Evolutionary conservation across 2,113 vertebrate species (phyloP), one percentile per base, ranked within the genome.

Genomic region (Strix aluco): DNA sequence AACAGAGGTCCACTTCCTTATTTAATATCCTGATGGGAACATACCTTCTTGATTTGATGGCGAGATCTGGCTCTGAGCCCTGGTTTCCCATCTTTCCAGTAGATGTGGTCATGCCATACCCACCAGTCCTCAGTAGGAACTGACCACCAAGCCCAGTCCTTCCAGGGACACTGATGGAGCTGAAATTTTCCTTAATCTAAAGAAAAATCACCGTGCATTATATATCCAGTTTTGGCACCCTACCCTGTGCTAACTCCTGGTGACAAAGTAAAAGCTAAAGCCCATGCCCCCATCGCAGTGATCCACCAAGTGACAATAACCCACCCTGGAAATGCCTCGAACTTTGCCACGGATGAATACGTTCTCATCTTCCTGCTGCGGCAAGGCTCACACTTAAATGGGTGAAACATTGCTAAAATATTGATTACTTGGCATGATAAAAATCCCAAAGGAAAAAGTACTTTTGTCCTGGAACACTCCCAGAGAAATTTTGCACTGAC

Each of bases 391-490:
- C 15, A 7, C 49, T 77, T 42, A 82, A 47, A 71, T 89, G 77
- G 94, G 92, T 78, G 86, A 97, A 70, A 51, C 73, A 13, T 52
- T 54, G 72, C 81, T 96, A 34, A 95, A 96, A 92, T 93, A 93
- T 89, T 54, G 83, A 93, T 94, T 92, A 15, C 47, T 47, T 80
- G 81, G 80, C 58, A 63, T 13, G 51, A 69, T 19, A 63, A 70
- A 63, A 79, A 78, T n/a, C 90, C 80, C 38, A 0, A 32, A 61
- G 93, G 93, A 86, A 62, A 74, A 40, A 69, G 55, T 14, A 38
- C 86, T 95, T 93, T 93, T 81, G 82, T 92, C 82, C 85, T 71
- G 91, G 88, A 89, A 91, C 1, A 6, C 46, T 96, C 80, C 90
- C 94, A 85, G 82, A 67, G 92, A 92, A 94, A 83, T 75, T 57